Percentiles rank a stretch among this genome's conserved stretches.
phyloP scores from a whole-genome alignment of 2,797 vertebrate species.

The Poeciliopsis infans region DNA sequence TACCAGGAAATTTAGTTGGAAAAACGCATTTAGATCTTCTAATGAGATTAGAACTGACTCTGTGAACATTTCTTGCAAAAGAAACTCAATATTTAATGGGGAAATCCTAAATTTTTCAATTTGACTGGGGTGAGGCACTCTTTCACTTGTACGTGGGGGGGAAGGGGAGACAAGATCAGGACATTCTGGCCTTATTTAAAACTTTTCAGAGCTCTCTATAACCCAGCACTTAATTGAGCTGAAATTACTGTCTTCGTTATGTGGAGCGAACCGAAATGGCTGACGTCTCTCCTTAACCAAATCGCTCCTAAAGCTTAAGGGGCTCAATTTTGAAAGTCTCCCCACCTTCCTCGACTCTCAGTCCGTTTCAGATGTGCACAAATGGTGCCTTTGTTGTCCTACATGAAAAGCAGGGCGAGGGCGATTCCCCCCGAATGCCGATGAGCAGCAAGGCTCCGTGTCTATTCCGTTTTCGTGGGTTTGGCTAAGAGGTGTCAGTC shows the following conservation, averaged over 20 bases:
- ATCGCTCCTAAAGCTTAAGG: constrained; percentile 37
- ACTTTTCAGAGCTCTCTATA: not conserved
- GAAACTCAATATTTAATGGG: not conserved
- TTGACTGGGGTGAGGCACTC: not conserved
- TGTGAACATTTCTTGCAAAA: not conserved
- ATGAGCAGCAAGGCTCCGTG: constrained; percentile 66
- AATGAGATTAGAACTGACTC: not conserved
- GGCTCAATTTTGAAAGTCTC: not conserved
- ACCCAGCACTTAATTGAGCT: constrained; percentile 14
- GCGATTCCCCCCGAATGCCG: constrained; percentile 63
- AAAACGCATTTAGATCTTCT: not conserved
- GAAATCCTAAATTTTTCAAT: not conserved
- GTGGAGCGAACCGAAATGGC: constrained; percentile 21
- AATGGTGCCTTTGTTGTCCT: constrained; percentile 70
- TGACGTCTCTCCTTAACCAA: constrained; percentile 8
- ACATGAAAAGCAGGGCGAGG: constrained; percentile 63
- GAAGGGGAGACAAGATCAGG: not conserved
- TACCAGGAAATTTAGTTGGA: not conserved
- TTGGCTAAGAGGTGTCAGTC: constrained; percentile 71
- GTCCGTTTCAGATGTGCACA: constrained; percentile 62
- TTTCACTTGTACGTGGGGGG: not conserved
- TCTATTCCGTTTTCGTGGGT: constrained; percentile 59
- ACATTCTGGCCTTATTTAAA: not conserved
- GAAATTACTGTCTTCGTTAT: constrained; percentile 21
- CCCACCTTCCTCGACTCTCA: constrained; percentile 43